These are phyloP conservation scores for Diaprepes abbreviatus DNA, from an alignment of 2,888 invertebrate species.

Conservation along the genomic window DNA sequence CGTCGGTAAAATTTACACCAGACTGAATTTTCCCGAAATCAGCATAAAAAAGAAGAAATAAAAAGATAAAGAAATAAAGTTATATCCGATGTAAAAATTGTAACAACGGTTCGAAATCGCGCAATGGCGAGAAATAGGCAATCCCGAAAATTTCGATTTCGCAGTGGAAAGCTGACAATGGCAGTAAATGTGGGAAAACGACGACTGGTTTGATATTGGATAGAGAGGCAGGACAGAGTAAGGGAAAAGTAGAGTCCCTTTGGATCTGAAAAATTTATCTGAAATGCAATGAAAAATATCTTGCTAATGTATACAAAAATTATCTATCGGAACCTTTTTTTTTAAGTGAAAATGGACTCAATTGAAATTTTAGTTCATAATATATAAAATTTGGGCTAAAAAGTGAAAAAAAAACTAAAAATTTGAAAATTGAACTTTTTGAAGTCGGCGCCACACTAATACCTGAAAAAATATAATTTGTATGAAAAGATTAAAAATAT, in stretches of 20 bases:
- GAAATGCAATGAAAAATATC: no score
- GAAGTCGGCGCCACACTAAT: no score
- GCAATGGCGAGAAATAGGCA: slow-evolving; percentile 39
- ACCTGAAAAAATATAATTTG: no score
- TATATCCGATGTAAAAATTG: slow-evolving; percentile 45
- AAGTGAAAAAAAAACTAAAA: no score
- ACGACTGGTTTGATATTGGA: slow-evolving; percentile 30
- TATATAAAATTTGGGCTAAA: no score
- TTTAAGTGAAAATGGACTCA: no score
- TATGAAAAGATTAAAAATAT: no score
- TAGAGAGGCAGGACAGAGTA: slow-evolving; percentile 20
- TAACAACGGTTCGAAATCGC: slow-evolving; percentile 27
- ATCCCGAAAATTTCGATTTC: slow-evolving; percentile 39
- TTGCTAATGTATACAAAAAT: no score
- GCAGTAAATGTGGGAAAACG: slow-evolving; percentile 40
- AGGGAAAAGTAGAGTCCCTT: neutral
- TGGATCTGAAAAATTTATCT: neutral
- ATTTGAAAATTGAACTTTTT: no score
- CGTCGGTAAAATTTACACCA: slow-evolving; percentile 35
- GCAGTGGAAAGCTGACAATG: slow-evolving; percentile 40
- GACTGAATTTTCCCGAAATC: slow-evolving; percentile 36
- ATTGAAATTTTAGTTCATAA: no score
- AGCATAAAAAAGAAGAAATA: slow-evolving; percentile 39
- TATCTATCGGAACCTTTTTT: no score
- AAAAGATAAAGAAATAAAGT: slow-evolving; percentile 49